phyloP scores from a whole-genome alignment of 2,888 invertebrate species.

The Drosophila bunnanda region DNA sequence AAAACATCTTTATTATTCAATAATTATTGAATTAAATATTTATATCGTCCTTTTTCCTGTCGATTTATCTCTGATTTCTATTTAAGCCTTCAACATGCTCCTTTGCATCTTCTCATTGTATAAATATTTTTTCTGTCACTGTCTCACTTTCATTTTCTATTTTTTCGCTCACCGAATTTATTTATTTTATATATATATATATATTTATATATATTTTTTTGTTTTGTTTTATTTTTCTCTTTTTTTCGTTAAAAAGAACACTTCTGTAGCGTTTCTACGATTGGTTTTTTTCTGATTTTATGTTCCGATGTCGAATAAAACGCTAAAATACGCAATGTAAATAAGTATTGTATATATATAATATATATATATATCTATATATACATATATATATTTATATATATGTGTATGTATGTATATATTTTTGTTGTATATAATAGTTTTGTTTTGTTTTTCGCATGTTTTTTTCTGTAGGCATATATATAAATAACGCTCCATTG shows the following conservation, averaged over 20 bases:
- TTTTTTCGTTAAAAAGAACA: constrained; percentile 69
- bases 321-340: constrained; percentile 77
- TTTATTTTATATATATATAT: constrained; percentile 5
- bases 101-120: constrained; percentile 39
- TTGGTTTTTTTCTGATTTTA: constrained; percentile 36
- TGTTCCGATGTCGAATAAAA: constrained; percentile 63
- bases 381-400: constrained; percentile 33
- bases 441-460: constrained; percentile 49
- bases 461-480: constrained; percentile 59
- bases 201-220: too few relatives aligned
- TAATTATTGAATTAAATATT: constrained; percentile 31
- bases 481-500: constrained; percentile 65
- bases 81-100: constrained; percentile 60
- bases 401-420: constrained; percentile 40
- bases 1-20: constrained; percentile 37
- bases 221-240: constrained; percentile 24
- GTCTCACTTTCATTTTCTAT: constrained; percentile 49
- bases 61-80: constrained; percentile 19
- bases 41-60: constrained; percentile 8
- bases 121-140: constrained; percentile 49
- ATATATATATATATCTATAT: constrained; percentile 42
- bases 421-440: constrained; percentile 65
- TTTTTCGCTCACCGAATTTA: constrained; percentile 21
- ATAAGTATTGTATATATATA: constrained; percentile 60
- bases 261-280: constrained; percentile 55